phyloP scores from a whole-genome alignment of 2,888 invertebrate genomes.

The Philereme transversata region DNA sequence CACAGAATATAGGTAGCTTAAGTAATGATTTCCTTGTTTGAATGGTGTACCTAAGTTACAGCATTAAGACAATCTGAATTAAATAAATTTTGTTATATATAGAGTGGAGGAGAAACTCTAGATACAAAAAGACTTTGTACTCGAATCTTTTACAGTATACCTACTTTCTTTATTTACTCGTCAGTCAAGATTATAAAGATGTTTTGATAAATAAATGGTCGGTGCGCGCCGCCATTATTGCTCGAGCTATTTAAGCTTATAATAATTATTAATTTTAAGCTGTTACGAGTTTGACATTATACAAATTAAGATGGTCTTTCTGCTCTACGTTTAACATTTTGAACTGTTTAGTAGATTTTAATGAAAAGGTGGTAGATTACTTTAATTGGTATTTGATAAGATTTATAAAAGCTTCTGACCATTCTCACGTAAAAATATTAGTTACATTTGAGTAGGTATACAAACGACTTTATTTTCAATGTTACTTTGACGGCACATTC shows the following conservation, averaged over 20 bases:
- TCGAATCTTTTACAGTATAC: too few species aligned
- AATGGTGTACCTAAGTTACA: too few species aligned
- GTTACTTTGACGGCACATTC: constrained; percentile 53
- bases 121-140: too few species aligned
- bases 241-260: neutral
- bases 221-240: neutral
- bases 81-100: too few species aligned
- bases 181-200: constrained; percentile 3
- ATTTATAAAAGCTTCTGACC: neutral
- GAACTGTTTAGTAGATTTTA: too few species aligned
- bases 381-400: neutral
- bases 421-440: neutral
- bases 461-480: constrained; percentile 42
- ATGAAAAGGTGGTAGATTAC: neutral
- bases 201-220: constrained; percentile 1
- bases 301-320: too few species aligned
- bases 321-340: too few species aligned
- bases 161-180: neutral
- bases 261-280: neutral
- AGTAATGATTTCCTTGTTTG: too few species aligned
- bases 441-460: neutral
- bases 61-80: too few species aligned
- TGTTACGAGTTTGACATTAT: neutral
- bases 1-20: too few species aligned
- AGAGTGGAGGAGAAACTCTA: too few species aligned